phyloP scores from a whole-genome alignment of 2,113 vertebrate genomes.

The Brachyhypopomus gauderio region DNA sequence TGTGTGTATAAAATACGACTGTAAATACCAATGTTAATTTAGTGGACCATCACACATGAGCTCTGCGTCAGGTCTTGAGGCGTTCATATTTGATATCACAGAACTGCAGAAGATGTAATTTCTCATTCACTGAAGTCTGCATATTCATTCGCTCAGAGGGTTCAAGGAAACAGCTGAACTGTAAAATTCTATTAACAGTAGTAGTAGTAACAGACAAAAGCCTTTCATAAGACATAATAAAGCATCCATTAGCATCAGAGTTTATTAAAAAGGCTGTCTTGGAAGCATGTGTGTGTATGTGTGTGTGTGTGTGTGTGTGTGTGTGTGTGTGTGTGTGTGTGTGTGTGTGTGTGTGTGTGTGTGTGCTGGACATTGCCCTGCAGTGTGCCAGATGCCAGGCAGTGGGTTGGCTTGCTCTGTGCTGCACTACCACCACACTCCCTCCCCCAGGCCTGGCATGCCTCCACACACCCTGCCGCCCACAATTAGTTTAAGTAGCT shows the following conservation, averaged over 20 bases:
- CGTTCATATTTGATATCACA: neutral
- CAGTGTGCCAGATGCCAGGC: neutral
- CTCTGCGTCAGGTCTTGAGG: neutral
- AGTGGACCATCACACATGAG: constrained; percentile 1
- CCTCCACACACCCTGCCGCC: neutral
- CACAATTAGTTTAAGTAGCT: constrained; percentile 38
- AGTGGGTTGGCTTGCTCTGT: neutral
- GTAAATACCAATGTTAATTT: neutral
- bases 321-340: neutral
- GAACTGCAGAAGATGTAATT: neutral
- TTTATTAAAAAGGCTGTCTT: neutral
- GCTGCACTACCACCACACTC: neutral
- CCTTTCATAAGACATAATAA: no score
- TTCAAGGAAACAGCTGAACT: no score
- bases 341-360: no score
- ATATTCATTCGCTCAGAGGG: neutral
- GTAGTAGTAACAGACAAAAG: no score
- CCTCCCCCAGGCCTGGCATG: neutral
- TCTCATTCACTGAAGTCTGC: no score
- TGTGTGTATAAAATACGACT: no score
- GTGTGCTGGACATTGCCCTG: neutral
- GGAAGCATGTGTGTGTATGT: neutral
- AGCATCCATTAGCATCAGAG: neutral
- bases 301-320: constrained; percentile 5
- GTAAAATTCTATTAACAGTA: no score